phyloP scores from a whole-genome alignment of 2,888 invertebrate species.

The Epistrophe eligans region DNA sequence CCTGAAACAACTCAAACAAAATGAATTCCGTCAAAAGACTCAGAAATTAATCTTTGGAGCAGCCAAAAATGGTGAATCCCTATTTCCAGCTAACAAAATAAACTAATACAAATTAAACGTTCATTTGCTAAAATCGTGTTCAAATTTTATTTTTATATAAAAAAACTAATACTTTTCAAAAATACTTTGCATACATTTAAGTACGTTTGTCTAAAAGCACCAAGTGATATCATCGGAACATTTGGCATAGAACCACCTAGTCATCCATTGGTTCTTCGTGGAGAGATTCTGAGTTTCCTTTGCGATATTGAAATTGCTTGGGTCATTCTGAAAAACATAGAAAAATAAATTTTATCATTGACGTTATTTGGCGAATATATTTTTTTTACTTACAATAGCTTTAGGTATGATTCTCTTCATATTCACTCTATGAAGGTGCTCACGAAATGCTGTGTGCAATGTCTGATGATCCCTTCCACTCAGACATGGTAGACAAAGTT shows the following conservation, averaged over 20 bases:
- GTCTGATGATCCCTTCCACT: constrained; percentile 85
- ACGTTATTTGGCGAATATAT: neutral
- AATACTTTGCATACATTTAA: neutral
- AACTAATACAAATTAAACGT: neutral
- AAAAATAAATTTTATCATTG: too few species aligned
- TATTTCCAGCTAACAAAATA: constrained; percentile 32
- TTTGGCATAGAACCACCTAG: constrained; percentile 95
- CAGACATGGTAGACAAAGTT: constrained; percentile 92
- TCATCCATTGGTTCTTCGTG: constrained; percentile 89
- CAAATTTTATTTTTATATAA: neutral
- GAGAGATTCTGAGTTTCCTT: constrained; percentile 86
- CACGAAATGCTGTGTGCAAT: constrained; percentile 89
- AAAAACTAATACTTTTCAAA: constrained; percentile 1
- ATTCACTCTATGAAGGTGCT: constrained; percentile 92
- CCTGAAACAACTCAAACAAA: constrained; percentile 62
- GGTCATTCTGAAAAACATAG: constrained; percentile 77
- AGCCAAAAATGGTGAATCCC: constrained; percentile 32
- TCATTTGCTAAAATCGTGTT: neutral
- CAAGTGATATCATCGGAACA: constrained; percentile 91
- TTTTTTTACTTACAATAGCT: constrained; percentile 84
- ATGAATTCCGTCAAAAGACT: constrained; percentile 45
- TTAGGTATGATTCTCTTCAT: constrained; percentile 93
- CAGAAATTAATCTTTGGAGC: constrained; percentile 45
- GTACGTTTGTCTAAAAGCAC: constrained; percentile 85
- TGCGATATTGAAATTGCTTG: constrained; percentile 79